Conservation (phyloP, 2,113 vertebrate species). For the Alosa alosa region DNA sequence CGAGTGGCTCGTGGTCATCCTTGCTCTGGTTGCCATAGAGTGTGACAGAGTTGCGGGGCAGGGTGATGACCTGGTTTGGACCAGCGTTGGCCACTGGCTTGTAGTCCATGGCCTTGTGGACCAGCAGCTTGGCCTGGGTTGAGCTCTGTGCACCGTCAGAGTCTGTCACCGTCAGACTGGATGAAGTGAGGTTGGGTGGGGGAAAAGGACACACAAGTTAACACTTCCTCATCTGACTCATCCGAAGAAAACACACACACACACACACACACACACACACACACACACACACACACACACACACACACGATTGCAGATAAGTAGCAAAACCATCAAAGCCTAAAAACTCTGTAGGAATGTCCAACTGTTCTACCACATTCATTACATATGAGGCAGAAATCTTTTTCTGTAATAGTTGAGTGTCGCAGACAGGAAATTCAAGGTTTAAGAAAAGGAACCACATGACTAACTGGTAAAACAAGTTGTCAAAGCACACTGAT, state of each 20-base stretch:
- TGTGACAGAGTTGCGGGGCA: constrained; percentile 89
- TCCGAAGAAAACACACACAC: neutral
- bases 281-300: neutral
- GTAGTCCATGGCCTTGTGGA: constrained; percentile 96
- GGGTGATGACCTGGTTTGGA: constrained; percentile 91
- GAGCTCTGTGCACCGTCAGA: constrained; percentile 87
- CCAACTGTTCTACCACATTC: neutral
- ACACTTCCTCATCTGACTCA: no score
- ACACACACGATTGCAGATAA: neutral
- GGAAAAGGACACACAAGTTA: neutral
- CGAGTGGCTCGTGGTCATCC: constrained; percentile 88
- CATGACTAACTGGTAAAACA: neutral
- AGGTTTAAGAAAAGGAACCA: neutral
- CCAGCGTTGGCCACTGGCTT: constrained; percentile 89
- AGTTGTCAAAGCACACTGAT: neutral
- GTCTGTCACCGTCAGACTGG: constrained; percentile 90
- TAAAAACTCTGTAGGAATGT: neutral
- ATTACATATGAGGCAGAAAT: neutral
- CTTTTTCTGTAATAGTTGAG: neutral
- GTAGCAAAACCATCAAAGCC: neutral
- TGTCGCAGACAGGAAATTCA: neutral
- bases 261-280: neutral
- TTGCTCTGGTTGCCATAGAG: constrained; percentile 92
- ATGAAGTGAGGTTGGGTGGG: no score
- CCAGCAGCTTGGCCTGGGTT: constrained; percentile 84